Evolutionary conservation across 2,888 invertebrate genomes (phyloP), one percentile per base, ranked within the genome.

Genomic region (Parnassius apollo): DNA sequence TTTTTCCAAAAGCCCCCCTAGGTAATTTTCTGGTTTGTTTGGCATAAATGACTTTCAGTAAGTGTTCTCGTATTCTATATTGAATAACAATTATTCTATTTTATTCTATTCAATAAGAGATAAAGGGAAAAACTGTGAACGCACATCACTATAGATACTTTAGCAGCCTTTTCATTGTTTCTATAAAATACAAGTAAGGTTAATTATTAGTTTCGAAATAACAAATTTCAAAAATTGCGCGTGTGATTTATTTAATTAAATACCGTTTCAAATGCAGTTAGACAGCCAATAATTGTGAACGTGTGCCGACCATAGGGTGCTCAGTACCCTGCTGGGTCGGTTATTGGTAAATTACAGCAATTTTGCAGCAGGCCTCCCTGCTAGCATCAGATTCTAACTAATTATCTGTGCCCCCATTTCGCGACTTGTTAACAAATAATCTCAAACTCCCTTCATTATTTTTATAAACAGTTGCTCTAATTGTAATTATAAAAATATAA

Each of bases 341-440:
- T 70, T 68, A 70, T 70, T 70, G 68, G 64, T 59, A 70, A 68
- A 70, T 69, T 65, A 68, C 66, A 51, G 62, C 66, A 68, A 68
- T 68, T 49, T 60, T 55, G 55, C 54, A 55, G 50, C 65, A 55
- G 56, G 56, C 53, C 50, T 49, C 56, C 51, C 55, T 46, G 59
- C 59, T 52, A 57, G 54, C 48, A 50, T 46, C 35, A 46, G 57
- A 53, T 48, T 57, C 25, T 60, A 22, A 25, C 55, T 59, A 63
- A 63, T 63, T 63, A 63, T 51, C 35, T 44, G 13, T 65, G 42
- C 18, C 54, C 59, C 56, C 52, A 57, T 64, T 61, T 42, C 9
- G 60, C 50, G 58, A 53, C 58, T 53, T 44, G 12, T 35, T 60
- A 54, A 54, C 48, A 51, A 58, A 51, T 55, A 35, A 35, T 62